Percentiles rank a stretch among this genome's conserved stretches.
These are phyloP conservation scores for Tauraco hartlaubi DNA, from an alignment of 2,797 vertebrate species.

Conservation along the genomic window DNA sequence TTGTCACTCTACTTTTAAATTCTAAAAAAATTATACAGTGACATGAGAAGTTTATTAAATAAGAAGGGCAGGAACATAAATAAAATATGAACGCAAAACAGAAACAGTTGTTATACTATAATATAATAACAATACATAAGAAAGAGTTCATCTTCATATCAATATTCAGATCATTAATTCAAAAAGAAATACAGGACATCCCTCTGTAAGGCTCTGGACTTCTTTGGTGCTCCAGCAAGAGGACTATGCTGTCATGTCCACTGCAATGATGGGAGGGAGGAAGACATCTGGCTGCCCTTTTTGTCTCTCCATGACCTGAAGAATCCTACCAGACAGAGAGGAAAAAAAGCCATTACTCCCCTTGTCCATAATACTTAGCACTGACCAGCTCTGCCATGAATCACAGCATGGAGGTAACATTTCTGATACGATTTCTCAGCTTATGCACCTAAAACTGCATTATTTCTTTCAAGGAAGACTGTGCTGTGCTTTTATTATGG, in stretches of 20 bases:
- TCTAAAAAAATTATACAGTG: background rate
- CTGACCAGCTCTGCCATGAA: background rate
- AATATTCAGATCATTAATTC: background rate
- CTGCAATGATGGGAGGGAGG: background rate
- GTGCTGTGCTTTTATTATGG: background rate
- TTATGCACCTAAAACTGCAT: background rate
- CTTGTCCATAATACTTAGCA: background rate
- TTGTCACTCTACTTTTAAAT: background rate
- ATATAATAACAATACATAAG: background rate
- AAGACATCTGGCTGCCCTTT: fast-evolving
- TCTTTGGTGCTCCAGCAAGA: background rate
- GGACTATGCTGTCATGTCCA: too few relatives aligned
- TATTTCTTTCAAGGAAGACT: background rate
- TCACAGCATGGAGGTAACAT: background rate
- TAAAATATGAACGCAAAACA: background rate
- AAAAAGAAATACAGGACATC: background rate
- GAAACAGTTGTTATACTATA: fast-evolving
- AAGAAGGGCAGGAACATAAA: background rate
- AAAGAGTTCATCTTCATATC: background rate
- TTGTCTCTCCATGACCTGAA: background rate
- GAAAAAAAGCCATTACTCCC: background rate
- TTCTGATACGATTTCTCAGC: background rate
- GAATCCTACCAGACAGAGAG: background rate
- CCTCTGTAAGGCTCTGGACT: background rate
- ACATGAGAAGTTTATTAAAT: background rate